Conservation (phyloP, 1,140 invertebrate genomes). For the Planococcus citri region DNA sequence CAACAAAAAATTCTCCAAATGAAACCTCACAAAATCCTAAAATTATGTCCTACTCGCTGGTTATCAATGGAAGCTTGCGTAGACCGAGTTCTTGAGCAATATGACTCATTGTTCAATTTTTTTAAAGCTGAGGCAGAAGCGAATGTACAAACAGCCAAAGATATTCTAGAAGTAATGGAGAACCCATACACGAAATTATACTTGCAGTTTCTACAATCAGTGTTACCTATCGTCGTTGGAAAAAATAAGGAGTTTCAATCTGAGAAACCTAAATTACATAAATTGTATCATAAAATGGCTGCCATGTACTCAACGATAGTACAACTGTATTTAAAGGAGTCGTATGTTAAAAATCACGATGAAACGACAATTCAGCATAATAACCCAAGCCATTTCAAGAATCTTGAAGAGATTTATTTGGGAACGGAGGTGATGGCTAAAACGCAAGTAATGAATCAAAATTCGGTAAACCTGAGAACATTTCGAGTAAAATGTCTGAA, state of each 20-base stretch:
- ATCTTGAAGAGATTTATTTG: background rate
- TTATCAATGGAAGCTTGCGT: slow-evolving; percentile 15
- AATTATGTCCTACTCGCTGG: background rate
- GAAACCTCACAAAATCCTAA: slow-evolving; percentile 16
- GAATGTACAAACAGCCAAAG: background rate
- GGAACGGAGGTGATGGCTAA: background rate
- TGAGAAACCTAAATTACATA: background rate
- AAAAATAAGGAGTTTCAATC: background rate
- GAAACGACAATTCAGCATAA: background rate
- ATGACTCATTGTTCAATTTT: background rate
- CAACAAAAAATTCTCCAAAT: background rate
- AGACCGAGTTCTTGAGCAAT: slow-evolving; percentile 1
- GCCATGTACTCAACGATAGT: background rate
- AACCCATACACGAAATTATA: background rate
- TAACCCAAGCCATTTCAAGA: background rate
- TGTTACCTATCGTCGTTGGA: background rate
- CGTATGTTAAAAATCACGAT: background rate
- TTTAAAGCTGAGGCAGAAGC: background rate
- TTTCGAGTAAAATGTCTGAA: background rate
- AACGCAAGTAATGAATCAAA: background rate
- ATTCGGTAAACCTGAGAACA: background rate
- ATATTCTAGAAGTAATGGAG: background rate
- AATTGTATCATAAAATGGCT: background rate
- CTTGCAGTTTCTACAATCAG: background rate
- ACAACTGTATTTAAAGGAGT: background rate